Conservation (phyloP, 1,140 invertebrate genomes). For the Andrena cerasifolii region DNA sequence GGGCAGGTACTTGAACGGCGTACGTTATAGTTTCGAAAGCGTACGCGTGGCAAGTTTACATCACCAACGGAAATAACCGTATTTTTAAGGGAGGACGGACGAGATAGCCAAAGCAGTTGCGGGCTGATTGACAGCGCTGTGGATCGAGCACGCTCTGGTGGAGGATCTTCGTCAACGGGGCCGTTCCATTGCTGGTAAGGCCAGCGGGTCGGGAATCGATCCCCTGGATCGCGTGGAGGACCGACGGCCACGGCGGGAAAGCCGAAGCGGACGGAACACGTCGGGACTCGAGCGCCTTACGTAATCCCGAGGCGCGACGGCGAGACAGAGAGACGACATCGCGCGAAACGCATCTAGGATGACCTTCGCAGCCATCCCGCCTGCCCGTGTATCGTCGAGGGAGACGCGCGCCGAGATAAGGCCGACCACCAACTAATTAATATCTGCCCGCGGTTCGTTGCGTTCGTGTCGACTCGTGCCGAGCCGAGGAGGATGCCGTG, state of each 20-base stretch:
- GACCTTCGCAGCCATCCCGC: constrained; percentile 38
- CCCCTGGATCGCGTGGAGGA: not conserved
- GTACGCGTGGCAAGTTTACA: not conserved
- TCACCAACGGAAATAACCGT: not conserved
- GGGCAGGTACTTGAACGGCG: too few species aligned
- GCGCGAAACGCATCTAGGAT: constrained; percentile 27
- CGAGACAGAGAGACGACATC: not conserved
- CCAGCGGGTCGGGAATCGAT: not conserved
- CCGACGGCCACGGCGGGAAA: not conserved
- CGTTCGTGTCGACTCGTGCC: not conserved
- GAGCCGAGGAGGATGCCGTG: constrained; percentile 1
- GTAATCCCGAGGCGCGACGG: constrained; percentile 16
- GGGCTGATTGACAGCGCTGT: not conserved
- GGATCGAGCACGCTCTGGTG: too few species aligned
- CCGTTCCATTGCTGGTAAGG: not conserved
- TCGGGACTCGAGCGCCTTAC: constrained; percentile 1
- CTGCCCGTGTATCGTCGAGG: constrained; percentile 17
- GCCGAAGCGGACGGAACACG: not conserved
- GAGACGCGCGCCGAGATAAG: constrained; percentile 32
- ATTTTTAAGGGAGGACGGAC: not conserved
- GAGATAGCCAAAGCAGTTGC: too few species aligned
- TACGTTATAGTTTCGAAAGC: not conserved
- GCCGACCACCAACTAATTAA: constrained; percentile 24
- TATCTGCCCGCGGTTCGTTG: not conserved
- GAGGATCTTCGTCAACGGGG: too few species aligned